Evolutionary conservation across 2,888 invertebrate genomes (phyloP).

Genomic region (Drosophila maculinotata): DNA sequence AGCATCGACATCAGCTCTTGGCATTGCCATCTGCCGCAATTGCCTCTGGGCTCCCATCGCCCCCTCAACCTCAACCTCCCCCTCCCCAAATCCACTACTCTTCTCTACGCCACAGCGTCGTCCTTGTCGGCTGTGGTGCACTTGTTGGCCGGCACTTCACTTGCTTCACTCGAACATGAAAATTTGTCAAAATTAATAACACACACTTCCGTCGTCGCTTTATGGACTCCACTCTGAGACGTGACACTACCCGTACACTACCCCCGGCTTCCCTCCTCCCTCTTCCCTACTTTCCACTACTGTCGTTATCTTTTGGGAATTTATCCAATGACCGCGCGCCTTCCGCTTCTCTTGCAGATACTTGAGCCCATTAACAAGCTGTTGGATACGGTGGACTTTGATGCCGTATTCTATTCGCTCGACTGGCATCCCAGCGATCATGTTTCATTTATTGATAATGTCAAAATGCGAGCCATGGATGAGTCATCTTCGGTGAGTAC

Average conservation of each 20-base stretch:
- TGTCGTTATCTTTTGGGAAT: slow-evolving; percentile 15
- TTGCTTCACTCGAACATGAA: slow-evolving; percentile 70
- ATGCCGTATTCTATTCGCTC: slow-evolving; percentile 95
- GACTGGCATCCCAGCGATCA: slow-evolving; percentile 96
- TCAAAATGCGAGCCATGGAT: slow-evolving; percentile 90
- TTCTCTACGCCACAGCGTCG: too few species aligned
- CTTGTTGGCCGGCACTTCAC: slow-evolving; percentile 60
- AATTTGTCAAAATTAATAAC: slow-evolving; percentile 83
- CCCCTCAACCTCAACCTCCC: background rate
- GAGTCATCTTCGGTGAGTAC: slow-evolving; percentile 89
- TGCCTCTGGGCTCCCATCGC: slow-evolving; percentile 42
- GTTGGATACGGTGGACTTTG: slow-evolving; percentile 92
- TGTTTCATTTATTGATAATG: slow-evolving; percentile 98
- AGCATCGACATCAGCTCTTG: slow-evolving; percentile 24
- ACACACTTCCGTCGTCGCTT: slow-evolving; percentile 77
- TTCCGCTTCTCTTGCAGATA: slow-evolving; percentile 86
- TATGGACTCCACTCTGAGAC: slow-evolving; percentile 61
- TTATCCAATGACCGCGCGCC: slow-evolving; percentile 43
- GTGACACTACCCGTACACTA: slow-evolving; percentile 36
- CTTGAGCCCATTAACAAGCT: slow-evolving; percentile 96
- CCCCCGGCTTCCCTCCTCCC: too few species aligned
- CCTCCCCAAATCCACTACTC: too few species aligned
- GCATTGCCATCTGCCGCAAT: slow-evolving; percentile 62
- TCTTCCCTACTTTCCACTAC: background rate
- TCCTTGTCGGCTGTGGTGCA: slow-evolving; percentile 43